Evolutionary conservation across 92 coral and sea anemone genomes (phyloP).

Genomic region (Nematostella vectensis): DNA sequence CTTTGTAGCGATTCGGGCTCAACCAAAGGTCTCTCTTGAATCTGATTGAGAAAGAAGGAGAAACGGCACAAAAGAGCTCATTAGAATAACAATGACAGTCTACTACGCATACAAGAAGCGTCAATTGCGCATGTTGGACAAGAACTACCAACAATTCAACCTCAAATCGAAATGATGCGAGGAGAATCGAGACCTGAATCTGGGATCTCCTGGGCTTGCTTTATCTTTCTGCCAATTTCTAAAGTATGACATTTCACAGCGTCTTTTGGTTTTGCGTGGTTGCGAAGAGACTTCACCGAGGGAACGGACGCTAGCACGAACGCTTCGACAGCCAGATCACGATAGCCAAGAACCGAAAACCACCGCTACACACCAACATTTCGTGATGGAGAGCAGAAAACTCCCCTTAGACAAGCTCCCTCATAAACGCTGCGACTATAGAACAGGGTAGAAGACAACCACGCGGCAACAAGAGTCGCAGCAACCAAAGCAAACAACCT

Average conservation of each 20-base stretch:
- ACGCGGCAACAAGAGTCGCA: constrained; percentile 28
- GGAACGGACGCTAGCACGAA: not conserved
- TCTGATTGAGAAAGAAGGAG: constrained; percentile 51
- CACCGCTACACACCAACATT: not conserved
- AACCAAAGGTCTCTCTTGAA: constrained; percentile 47
- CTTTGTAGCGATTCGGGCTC: constrained; percentile 41
- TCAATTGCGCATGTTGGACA: constrained; percentile 29
- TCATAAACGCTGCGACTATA: constrained; percentile 1
- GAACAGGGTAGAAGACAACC: constrained; percentile 16
- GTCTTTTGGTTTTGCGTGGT: not conserved
- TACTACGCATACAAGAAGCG: constrained; percentile 31
- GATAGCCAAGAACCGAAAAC: not conserved
- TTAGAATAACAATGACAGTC: constrained; percentile 76
- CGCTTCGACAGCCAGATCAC: not conserved
- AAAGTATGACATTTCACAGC: constrained; percentile 26
- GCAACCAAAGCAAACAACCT: constrained; percentile 28
- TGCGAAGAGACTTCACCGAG: not conserved
- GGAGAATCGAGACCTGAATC: constrained; percentile 19
- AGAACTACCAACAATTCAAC: constrained; percentile 5
- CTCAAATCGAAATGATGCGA: constrained; percentile 1
- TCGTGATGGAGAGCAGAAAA: not conserved
- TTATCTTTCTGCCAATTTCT: constrained; percentile 28
- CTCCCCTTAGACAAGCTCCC: not conserved
- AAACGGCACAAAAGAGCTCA: constrained; percentile 55
- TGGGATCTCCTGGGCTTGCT: constrained; percentile 18